phyloP scores from a whole-genome alignment of 2,888 invertebrate genomes.

The Tetropium fuscum region DNA sequence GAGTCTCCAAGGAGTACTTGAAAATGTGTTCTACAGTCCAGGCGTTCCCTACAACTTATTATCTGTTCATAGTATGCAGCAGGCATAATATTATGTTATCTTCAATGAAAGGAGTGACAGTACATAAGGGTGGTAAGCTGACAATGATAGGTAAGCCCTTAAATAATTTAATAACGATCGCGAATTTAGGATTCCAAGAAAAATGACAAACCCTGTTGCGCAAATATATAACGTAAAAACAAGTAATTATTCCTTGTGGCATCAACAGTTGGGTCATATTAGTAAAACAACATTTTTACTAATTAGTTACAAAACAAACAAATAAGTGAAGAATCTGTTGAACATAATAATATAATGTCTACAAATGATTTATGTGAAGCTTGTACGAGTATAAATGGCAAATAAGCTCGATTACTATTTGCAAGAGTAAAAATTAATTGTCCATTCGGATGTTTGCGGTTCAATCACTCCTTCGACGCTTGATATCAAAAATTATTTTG shows the following conservation, averaged over 20 bases:
- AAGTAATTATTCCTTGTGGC: slow-evolving; percentile 8
- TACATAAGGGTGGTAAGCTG: slow-evolving; percentile 39
- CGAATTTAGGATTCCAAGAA: slow-evolving; percentile 29
- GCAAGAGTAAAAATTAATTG: slow-evolving; percentile 3
- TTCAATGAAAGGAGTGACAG: slow-evolving; percentile 48
- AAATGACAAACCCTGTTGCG: neutral
- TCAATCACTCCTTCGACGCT: slow-evolving; percentile 33
- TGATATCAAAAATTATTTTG: slow-evolving; percentile 47
- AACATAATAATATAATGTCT: slow-evolving; percentile 1
- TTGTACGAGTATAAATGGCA: slow-evolving; percentile 4
- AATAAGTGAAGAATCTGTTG: slow-evolving; percentile 17
- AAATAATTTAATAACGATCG: slow-evolving; percentile 41
- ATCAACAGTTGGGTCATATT: slow-evolving; percentile 24
- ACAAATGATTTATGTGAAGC: slow-evolving; percentile 4
- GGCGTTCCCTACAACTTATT: too few relatives aligned
- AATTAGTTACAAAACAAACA: too few relatives aligned
- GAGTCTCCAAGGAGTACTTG: neutral
- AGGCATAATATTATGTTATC: slow-evolving; percentile 47
- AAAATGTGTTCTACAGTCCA: slow-evolving; percentile 1
- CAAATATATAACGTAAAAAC: slow-evolving; percentile 18
- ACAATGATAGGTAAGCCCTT: slow-evolving; percentile 47
- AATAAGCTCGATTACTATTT: slow-evolving; percentile 1
- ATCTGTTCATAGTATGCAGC: slow-evolving; percentile 27
- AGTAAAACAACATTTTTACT: too few relatives aligned
- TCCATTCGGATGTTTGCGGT: slow-evolving; percentile 27